Conservation (phyloP, 1,140 invertebrate genomes). For the Chlorops oryzae region DNA sequence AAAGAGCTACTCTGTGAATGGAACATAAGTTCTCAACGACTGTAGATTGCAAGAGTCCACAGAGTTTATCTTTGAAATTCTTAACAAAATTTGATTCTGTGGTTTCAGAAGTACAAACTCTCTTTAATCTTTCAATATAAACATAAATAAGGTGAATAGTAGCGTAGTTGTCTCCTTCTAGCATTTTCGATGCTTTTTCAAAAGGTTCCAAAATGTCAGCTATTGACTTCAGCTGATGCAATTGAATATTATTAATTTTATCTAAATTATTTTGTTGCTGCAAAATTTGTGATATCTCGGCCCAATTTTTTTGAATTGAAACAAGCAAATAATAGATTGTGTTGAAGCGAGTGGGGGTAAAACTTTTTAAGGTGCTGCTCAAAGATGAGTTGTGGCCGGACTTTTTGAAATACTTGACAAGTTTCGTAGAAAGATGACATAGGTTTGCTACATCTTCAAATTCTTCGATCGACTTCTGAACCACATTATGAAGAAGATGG, state of each 20-base stretch:
- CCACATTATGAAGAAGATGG: slow-evolving; percentile 6
- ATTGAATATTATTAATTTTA: slow-evolving; percentile 2
- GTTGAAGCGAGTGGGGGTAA: slow-evolving; percentile 2
- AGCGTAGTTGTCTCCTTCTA: slow-evolving; percentile 8
- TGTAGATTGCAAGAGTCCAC: background rate
- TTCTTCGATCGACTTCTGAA: slow-evolving; percentile 3
- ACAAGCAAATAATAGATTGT: slow-evolving; percentile 5
- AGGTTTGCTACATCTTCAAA: background rate
- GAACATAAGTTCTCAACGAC: slow-evolving; percentile 3
- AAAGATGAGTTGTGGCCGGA: slow-evolving; percentile 2
- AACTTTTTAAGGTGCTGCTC: slow-evolving; percentile 3
- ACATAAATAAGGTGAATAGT: slow-evolving; percentile 5
- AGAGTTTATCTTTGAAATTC: background rate
- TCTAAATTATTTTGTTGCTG: slow-evolving; percentile 5
- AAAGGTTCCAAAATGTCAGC: slow-evolving; percentile 1
- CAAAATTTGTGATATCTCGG: slow-evolving; percentile 3
- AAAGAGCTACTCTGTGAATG: too few relatives aligned
- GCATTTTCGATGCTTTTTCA: slow-evolving; percentile 3
- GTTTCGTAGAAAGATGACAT: background rate
- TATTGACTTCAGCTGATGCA: background rate
- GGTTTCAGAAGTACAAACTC: background rate
- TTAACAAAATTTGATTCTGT: background rate
- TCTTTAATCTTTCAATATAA: background rate
- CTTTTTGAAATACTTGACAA: too few relatives aligned
- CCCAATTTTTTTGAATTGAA: slow-evolving; percentile 8